Base-by-base conservation (phyloP, 2,888 invertebrate species). In the Acronicta psi region DNA sequence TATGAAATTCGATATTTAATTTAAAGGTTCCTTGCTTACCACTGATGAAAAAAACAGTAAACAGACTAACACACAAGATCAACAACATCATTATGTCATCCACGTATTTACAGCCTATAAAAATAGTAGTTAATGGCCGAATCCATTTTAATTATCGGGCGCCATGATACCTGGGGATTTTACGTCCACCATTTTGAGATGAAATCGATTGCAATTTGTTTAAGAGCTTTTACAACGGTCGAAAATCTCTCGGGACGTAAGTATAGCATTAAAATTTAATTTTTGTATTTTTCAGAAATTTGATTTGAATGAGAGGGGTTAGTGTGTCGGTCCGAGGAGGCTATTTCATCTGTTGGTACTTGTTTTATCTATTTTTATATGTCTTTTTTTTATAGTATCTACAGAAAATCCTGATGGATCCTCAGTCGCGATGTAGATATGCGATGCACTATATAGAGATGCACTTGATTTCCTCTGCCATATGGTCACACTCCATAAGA, bases 121-220 rank as follows among this genome's bases (percentile, higher is more conserved):
- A 47, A 52, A 45, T 38, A 38, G 44, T 37, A 56, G 14, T 63
- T 43, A 59, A 60, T 73, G 34, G 41, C 45, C 45, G 45, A 59
- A 71, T 68, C 60, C 73, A 60, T 67, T 72, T 55, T 41, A 68
- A 67, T 72, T 67, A 56, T 43, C 37, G 34, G 29, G 8, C 25
- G 25, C 40, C 53, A 40, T 34, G 17, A 17, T 44, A 47, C 42
- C 54, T 58, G 59, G 0, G 23, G 31, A 38, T 7, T 29, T 34
- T 16, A 23, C 37, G 51, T 49, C 51, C 50, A 40, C 47, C 36
- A 54, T 47, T 63, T 68, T 56, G 63, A 62, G 66, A 69, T 63
- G 34, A 69, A 77, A 76, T 77, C 78, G 63, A 75, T 77, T 76
- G 60, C 75, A 77, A 81, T 77, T 79, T 70, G 57, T 71, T 55